Evolutionary conservation across 2,888 invertebrate genomes (phyloP).

Genomic region (Dasysyrphus albostriatus): DNA sequence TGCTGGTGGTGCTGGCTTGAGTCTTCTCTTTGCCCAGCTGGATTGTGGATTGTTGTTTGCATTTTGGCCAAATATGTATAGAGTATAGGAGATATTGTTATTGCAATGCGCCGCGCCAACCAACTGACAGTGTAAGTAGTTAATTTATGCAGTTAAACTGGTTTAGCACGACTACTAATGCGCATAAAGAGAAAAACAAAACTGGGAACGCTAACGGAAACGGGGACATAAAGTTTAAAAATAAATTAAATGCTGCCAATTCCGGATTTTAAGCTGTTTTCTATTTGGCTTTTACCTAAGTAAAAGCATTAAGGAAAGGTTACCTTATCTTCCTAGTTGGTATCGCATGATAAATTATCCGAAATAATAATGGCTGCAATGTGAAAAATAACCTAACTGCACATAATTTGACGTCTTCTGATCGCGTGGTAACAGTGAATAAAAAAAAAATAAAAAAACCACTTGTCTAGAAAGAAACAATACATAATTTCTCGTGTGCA

Average conservation of each 20-base stretch:
- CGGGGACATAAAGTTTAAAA: conserved; percentile 5
- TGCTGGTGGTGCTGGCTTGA: background rate
- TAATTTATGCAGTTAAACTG: conserved; percentile 59
- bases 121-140: background rate
- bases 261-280: conserved; percentile 61
- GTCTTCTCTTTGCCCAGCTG: conserved; percentile 8
- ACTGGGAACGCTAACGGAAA: background rate
- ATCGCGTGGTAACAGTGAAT: conserved; percentile 60
- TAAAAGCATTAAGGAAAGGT: background rate
- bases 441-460: background rate
- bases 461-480: conserved; percentile 28
- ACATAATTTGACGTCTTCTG: conserved; percentile 47
- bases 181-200: conserved; percentile 42
- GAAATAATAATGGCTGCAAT: conserved; percentile 38
- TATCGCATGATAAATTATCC: conserved; percentile 60
- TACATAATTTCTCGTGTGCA: conserved; percentile 24
- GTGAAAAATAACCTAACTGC: conserved; percentile 55
- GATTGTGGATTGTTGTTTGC: conserved; percentile 43
- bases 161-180: conserved; percentile 64
- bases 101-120: conserved; percentile 50
- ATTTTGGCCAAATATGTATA: conserved; percentile 59
- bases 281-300: conserved; percentile 28
- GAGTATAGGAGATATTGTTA: conserved; percentile 56
- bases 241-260: conserved; percentile 50
- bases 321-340: no score